A percentile compares a stretch with the other conserved stretches of the same genome.
These are phyloP conservation scores for Rhabdornis inornatus DNA, from an alignment of 2,113 vertebrate genomes.

Conservation along the genomic window DNA sequence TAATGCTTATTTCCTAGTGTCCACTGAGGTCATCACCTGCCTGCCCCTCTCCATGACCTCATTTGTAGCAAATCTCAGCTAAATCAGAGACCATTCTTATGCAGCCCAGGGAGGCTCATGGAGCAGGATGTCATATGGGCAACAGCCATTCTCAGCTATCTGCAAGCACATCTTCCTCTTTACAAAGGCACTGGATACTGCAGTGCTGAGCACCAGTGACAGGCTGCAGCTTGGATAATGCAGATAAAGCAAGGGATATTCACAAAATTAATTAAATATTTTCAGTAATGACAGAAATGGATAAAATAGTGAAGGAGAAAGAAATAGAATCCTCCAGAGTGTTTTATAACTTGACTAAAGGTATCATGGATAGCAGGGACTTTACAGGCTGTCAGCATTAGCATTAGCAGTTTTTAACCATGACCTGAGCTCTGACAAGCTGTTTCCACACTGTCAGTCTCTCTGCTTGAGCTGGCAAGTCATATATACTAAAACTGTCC, in stretches of 20 bases:
- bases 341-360: constrained; percentile 62
- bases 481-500: constrained; percentile 61
- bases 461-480: constrained; percentile 64
- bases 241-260: background rate
- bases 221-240: background rate
- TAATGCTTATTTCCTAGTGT: background rate
- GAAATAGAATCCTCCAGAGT: background rate
- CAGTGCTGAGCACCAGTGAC: background rate
- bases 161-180: background rate
- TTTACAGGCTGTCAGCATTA: constrained; percentile 68
- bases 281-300: background rate
- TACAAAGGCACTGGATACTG: background rate
- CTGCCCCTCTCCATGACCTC: background rate
- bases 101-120: background rate
- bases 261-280: background rate
- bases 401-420: constrained; percentile 67
- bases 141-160: background rate
- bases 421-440: constrained; percentile 67
- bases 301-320: background rate
- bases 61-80: background rate
- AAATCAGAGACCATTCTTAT: background rate
- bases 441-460: constrained; percentile 68
- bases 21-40: background rate
- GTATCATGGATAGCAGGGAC: constrained; percentile 57
- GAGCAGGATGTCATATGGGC: background rate